Percentiles rank a stretch among this genome's conserved stretches.
Conservation (phyloP, 2,113 vertebrate species). For the Vanacampus margaritifer region DNA sequence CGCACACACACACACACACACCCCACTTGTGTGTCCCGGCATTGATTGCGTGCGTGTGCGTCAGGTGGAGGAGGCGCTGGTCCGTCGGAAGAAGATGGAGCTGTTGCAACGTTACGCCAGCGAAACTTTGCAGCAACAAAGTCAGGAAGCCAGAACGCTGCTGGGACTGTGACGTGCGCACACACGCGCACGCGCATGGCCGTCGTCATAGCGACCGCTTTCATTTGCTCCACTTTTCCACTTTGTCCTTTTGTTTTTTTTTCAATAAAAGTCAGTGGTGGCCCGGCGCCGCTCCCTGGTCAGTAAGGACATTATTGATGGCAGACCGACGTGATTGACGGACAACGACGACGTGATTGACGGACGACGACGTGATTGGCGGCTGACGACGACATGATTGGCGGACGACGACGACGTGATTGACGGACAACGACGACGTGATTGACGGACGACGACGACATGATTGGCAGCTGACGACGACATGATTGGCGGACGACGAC, state of each 20-base stretch:
- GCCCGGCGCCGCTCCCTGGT: background rate
- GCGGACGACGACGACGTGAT: no score
- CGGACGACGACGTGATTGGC: no score
- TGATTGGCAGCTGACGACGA: no score
- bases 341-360: no score
- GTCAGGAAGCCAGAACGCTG: slow-evolving; percentile 85
- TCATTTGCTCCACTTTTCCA: no score
- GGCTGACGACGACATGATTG: no score
- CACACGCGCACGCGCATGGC: background rate
- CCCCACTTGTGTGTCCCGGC: background rate
- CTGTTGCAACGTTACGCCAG: slow-evolving; percentile 95
- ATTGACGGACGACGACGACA: no score
- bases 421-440: no score
- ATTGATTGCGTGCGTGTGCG: slow-evolving; percentile 14
- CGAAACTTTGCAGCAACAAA: slow-evolving; percentile 93
- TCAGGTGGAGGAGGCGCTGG: slow-evolving; percentile 94
- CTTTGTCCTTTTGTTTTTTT: background rate
- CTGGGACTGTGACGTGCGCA: slow-evolving; percentile 76
- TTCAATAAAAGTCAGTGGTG: background rate
- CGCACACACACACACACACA: background rate
- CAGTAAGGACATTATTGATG: no score
- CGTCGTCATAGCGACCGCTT: background rate
- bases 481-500: no score
- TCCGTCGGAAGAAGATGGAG: slow-evolving; percentile 97
- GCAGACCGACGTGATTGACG: no score